A percentile compares a stretch with the other conserved stretches of the same genome.
These are phyloP conservation scores for Oxyruncus cristatus DNA, from an alignment of 2,113 vertebrate species.

Conservation along the genomic window DNA sequence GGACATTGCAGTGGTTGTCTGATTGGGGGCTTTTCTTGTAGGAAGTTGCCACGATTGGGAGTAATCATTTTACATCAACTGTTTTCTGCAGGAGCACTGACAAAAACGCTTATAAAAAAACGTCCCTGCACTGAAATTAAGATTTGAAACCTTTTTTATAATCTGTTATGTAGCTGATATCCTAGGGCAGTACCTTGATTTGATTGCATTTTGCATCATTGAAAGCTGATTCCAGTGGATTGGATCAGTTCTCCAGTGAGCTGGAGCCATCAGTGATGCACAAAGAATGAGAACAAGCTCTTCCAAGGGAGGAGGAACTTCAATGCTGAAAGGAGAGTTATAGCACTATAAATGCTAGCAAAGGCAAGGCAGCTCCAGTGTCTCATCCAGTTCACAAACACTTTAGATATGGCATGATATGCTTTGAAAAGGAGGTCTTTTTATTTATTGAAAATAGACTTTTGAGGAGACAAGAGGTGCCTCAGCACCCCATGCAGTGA, in stretches of 20 bases:
- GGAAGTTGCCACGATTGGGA: neutral
- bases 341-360: neutral
- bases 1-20: neutral
- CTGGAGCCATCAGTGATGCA: neutral
- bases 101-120: neutral
- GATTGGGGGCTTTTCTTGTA: neutral
- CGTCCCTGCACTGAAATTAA: neutral
- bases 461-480: neutral
- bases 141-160: conserved; percentile 3
- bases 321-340: neutral
- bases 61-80: neutral
- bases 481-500: neutral
- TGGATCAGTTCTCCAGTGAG: neutral
- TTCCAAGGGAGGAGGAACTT: neutral
- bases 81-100: neutral
- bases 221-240: conserved; percentile 2
- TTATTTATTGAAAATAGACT: neutral
- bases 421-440: neutral
- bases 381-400: neutral
- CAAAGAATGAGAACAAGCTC: neutral
- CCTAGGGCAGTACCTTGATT: conserved; percentile 20
- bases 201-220: conserved; percentile 20
- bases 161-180: neutral
- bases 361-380: neutral
- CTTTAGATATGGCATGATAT: neutral